A percentile compares a stretch with the other conserved stretches of the same genome.
Evolutionary conservation across 2,797 vertebrate species (phyloP).

Genomic region (Protosalanx chinensis): DNA sequence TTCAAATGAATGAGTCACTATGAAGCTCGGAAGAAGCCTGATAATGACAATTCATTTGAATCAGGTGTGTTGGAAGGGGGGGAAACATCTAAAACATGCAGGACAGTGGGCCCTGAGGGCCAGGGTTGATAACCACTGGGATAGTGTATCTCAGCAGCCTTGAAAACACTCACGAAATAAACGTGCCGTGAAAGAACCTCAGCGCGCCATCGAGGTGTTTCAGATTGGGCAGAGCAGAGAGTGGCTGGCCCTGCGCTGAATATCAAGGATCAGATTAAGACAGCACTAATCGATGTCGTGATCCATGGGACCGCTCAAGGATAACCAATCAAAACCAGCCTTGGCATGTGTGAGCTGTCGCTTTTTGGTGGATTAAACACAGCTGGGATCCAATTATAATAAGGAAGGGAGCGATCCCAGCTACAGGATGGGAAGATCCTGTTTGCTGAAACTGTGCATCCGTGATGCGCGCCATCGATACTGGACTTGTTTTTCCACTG

Average conservation of each 20-base stretch:
- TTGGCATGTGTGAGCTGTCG: constrained; percentile 34
- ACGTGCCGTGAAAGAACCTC: not conserved
- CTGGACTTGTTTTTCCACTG: constrained; percentile 21
- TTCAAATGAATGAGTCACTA: no score
- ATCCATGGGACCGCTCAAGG: constrained; percentile 49
- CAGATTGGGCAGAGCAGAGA: constrained; percentile 54
- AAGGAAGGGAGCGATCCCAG: constrained; percentile 29
- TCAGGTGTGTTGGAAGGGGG: no score
- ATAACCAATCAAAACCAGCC: constrained; percentile 33
- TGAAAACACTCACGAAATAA: not conserved
- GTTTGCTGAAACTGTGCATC: constrained; percentile 16
- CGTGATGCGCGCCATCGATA: constrained; percentile 27
- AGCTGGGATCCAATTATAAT: constrained; percentile 61
- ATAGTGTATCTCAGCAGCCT: not conserved
- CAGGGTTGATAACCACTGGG: no score
- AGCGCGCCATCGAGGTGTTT: not conserved
- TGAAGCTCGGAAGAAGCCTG: no score
- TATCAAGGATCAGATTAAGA: constrained; percentile 72
- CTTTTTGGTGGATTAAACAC: constrained; percentile 63
- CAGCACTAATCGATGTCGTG: constrained; percentile 63
- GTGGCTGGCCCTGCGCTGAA: constrained; percentile 62
- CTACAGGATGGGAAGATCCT: constrained; percentile 31
- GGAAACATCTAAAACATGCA: no score
- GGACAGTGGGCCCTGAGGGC: no score
- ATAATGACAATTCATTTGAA: no score